phyloP scores from a whole-genome alignment of 2,797 vertebrate genomes.

The Melanotaenia parkinsoni region DNA sequence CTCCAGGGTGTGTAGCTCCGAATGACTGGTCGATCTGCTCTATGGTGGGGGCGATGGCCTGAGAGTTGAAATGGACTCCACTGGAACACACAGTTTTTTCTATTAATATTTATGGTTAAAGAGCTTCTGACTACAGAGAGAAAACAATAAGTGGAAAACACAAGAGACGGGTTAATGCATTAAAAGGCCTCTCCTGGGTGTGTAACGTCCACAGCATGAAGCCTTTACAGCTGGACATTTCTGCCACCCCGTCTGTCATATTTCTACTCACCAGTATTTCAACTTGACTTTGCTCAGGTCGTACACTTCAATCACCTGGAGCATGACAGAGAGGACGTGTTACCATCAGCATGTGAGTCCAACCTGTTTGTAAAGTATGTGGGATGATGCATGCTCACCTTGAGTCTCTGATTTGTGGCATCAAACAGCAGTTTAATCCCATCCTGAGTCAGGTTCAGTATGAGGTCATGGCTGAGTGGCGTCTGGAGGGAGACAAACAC shows the following conservation, averaged over 20 bases:
- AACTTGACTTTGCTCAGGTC: conserved; percentile 99
- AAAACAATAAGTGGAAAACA: conserved; percentile 14
- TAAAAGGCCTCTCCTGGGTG: too few relatives aligned
- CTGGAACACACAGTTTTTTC: conserved; percentile 80
- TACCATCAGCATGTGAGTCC: background rate
- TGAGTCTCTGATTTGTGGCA: conserved; percentile 98
- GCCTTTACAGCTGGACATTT: too few relatives aligned
- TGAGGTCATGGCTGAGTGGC: conserved; percentile 99
- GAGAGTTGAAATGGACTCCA: conserved; percentile 99
- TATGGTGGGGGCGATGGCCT: conserved; percentile 97
- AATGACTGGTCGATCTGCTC: conserved; percentile 99
- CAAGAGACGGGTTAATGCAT: conserved; percentile 11
- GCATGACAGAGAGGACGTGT: background rate
- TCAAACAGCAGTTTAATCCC: conserved; percentile 99
- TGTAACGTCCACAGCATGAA: too few relatives aligned
- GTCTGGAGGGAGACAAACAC: conserved; percentile 82
- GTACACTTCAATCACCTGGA: conserved; percentile 98
- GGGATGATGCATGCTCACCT: conserved; percentile 81
- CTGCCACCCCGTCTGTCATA: too few relatives aligned
- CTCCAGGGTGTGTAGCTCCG: conserved; percentile 98
- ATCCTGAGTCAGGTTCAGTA: conserved; percentile 99
- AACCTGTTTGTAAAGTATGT: background rate
- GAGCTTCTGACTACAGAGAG: conserved; percentile 6
- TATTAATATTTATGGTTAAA: conserved; percentile 19
- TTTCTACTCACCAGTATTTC: conserved; percentile 96